Evolutionary conservation across 1,140 invertebrate species (phyloP), one percentile per base, ranked within the genome.

Genomic region (Drosophila tani): DNA sequence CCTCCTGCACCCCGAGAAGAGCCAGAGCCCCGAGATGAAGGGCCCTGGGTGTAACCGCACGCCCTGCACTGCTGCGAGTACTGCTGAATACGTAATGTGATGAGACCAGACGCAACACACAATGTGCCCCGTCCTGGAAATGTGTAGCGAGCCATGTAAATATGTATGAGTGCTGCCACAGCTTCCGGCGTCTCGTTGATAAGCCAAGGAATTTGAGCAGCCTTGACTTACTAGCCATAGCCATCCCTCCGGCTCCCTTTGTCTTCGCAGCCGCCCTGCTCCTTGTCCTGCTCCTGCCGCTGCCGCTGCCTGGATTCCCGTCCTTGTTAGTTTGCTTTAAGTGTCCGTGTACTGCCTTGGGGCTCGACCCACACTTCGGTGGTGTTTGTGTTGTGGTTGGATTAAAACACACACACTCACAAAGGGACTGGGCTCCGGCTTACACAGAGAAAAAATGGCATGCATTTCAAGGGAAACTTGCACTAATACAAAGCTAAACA

Each of bases 161-260:
- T 87, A 83, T 88, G 83, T 84, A 84, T 88, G 83, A 88, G 79
- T 75, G 81, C 68, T 88, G 79, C 82, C 81, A 81, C 81, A 87
- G 83, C 83, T 87, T 88, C 84, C 83, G 83, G 83, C 83, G 63
- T 77, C 77, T 62, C 84, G 77, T 81, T 87, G 83, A 87, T 87
- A 87, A 87, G 83, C 84, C 50, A 75, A 88, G 76, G 83, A 87
- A 87, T 87, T 88, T 81, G 77, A 88, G 84, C 51, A 84, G 83
- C 83, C 83, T 76, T 77, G 66, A 69, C 75, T 76, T 73, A 57
- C 58, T 70, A 65, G 56, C 46, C 77, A 60, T 70, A 65, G 56
- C 46, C 77, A 60, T 51, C 64, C 17, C 66, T 46, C 41, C n/a
- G 24, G n/a, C 40, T 56, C 8, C 53, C 35, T 21, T 56, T 40